Conservation (phyloP, 2,113 vertebrate genomes). For the Eublepharis macularius region DNA sequence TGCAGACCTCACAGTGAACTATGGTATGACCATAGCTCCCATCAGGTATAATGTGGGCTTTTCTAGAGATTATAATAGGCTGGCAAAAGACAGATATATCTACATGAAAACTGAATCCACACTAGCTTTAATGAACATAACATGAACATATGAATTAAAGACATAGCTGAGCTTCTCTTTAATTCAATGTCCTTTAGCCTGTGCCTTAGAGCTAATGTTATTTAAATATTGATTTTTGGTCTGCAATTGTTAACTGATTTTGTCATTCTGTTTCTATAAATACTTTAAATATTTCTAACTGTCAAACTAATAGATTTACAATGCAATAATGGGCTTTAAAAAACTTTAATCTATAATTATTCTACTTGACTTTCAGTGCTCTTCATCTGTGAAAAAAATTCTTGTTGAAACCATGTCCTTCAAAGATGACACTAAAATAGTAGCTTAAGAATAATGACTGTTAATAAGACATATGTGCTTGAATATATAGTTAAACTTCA, state of each 20-base stretch:
- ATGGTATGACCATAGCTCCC: neutral
- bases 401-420: neutral
- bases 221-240: conserved; percentile 31
- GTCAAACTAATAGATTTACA: conserved; percentile 11
- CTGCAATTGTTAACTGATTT: neutral
- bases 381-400: conserved; percentile 29
- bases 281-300: conserved; percentile 13
- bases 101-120: neutral
- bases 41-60: neutral
- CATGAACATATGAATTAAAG: neutral
- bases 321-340: neutral
- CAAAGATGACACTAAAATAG: neutral
- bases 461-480: neutral
- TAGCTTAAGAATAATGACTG: conserved; percentile 33
- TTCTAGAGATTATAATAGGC: neutral
- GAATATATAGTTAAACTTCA: conserved; percentile 18
- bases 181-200: conserved; percentile 1
- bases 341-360: conserved; percentile 12
- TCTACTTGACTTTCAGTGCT: conserved; percentile 19
- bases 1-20: neutral
- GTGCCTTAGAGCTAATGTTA: neutral
- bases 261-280: neutral
- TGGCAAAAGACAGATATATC: conserved; percentile 3
- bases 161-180: neutral
- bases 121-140: neutral